Base-by-base conservation (phyloP, 2,888 invertebrate species). In the Mactromeris polynyma region DNA sequence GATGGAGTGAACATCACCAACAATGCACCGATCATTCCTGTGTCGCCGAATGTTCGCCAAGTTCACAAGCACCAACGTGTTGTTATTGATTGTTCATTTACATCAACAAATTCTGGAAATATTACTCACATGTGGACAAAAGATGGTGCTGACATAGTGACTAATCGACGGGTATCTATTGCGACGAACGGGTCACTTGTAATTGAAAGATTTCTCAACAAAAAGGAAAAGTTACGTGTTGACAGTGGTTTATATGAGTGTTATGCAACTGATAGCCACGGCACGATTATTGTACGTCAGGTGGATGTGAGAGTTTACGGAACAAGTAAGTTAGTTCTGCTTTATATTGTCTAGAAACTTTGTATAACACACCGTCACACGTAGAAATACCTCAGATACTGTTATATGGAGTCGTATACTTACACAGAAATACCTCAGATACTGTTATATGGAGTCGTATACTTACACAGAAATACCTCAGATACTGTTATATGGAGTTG, bases 191-290 rank as follows among this genome's bases (percentile, higher is more conserved):
- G 91, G 86, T 89, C 91, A 14, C 84, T 91, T 33, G 87, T 91
- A 38, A 86, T 91, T 58, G 85, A 87, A 81, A 83, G 79, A 80
- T 78, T 91, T 64, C 80, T 89, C 58, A 86, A 86, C 64, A 91
- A 87, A 54, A 78, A 78, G 31, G 80, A 80, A 36, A 90, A 89
- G 54, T 85, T 83, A 54, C 78, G 89, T 46, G 86, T 89, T 4
- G 93, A 94, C 83, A 93, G 90, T n/a, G 94, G 94, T 46, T 83
- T 92, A n/a, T 94, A 94, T 38, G 94, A 94, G 31, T 94, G 94
- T 88, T 92, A 90, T 85, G 90, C 91, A 51, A 83, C 81, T 14
- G 93, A 93, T 83, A 78, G 73, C 6, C 73, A 91, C 64, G 94
- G 94, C 21, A 93, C 92, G 0, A 89, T 94, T n/a, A 88, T 94